Evolutionary conservation across 2,797 vertebrate genomes (phyloP).

Genomic region (Alouatta caraya): DNA sequence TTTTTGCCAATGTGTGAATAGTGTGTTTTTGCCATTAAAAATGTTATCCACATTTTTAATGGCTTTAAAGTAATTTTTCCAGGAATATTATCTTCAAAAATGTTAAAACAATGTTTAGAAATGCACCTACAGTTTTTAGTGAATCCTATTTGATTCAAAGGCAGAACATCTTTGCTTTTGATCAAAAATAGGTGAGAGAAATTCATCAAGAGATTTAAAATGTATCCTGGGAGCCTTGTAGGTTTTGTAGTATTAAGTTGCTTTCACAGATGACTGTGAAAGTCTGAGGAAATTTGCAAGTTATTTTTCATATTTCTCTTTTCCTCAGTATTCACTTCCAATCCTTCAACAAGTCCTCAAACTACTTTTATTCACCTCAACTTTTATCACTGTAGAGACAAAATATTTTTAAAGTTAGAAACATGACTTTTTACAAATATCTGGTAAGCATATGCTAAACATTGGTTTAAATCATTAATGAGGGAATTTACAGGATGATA

Average conservation of each 20-base stretch:
- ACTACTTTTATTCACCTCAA: neutral
- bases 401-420: constrained; percentile 14
- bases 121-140: neutral
- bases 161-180: neutral
- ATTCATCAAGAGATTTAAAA: constrained; percentile 21
- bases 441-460: neutral
- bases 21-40: constrained; percentile 9
- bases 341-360: neutral
- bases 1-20: neutral
- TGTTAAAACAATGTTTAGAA: constrained; percentile 20
- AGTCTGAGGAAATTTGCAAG: neutral
- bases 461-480: neutral
- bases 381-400: neutral
- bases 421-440: neutral
- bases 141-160: constrained; percentile 13
- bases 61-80: constrained; percentile 10
- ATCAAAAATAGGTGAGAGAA: neutral
- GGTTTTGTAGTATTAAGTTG: neutral
- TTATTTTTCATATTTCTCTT: constrained; percentile 1
- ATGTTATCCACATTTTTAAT: neutral
- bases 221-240: neutral
- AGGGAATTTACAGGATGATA: neutral
- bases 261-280: constrained; percentile 40
- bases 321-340: neutral
- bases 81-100: constrained; percentile 39